phyloP scores from a whole-genome alignment of 2,888 invertebrate species.

The Antitype chi region DNA sequence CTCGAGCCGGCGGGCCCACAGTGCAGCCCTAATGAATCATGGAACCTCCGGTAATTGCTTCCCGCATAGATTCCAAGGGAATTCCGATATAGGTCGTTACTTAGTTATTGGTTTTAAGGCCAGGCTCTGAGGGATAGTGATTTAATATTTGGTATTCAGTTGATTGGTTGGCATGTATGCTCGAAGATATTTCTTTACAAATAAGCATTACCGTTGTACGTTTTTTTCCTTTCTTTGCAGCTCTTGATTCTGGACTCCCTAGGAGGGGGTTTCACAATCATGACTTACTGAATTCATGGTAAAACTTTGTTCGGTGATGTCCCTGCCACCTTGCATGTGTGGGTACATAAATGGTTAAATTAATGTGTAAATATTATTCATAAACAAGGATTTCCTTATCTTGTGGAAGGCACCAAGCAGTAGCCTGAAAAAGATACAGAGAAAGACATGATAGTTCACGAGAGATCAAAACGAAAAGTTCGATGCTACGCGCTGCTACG shows the following conservation, averaged over 20 bases:
- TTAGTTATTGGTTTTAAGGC: constrained; percentile 11
- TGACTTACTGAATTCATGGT: too few species aligned
- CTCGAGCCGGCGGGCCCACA: constrained; percentile 25
- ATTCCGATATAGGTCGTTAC: constrained; percentile 38
- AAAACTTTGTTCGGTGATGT: too few species aligned
- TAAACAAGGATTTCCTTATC: not conserved
- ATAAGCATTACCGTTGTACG: too few species aligned
- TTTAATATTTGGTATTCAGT: not conserved
- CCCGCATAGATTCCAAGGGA: constrained; percentile 24
- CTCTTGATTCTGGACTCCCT: too few species aligned
- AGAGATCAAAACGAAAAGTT: not conserved
- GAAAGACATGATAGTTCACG: not conserved
- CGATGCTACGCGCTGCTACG: constrained; percentile 29
- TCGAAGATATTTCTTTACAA: too few species aligned
- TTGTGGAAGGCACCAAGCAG: not conserved
- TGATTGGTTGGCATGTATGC: too few species aligned
- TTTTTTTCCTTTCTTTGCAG: too few species aligned
- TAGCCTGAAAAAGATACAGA: not conserved
- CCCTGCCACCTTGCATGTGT: too few species aligned
- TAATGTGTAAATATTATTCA: not conserved
- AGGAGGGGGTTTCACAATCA: too few species aligned
- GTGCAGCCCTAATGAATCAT: constrained; percentile 47
- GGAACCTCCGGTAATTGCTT: constrained; percentile 49
- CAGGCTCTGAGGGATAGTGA: not conserved
- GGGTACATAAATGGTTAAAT: too few species aligned